A percentile compares a stretch with the other conserved stretches of the same genome.
phyloP scores from a whole-genome alignment of 2,888 invertebrate genomes.

The Epistrophe grossulariae region DNA sequence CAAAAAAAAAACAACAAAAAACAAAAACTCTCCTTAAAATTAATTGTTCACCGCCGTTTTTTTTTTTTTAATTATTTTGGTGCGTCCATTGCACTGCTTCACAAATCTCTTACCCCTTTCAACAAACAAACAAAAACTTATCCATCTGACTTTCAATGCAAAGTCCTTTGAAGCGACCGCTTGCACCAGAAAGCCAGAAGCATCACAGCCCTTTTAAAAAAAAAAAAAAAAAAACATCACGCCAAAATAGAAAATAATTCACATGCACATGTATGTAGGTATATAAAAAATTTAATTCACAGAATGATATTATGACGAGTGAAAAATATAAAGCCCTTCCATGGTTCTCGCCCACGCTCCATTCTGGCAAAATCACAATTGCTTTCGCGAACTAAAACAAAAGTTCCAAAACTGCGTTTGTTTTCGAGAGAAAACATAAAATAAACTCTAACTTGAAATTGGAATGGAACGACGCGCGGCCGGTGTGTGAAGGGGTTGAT shows the following conservation, averaged over 20 bases:
- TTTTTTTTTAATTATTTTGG: constrained; percentile 33
- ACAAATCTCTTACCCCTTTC: constrained; percentile 33
- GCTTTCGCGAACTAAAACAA: constrained; percentile 56
- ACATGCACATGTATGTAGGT: constrained; percentile 17
- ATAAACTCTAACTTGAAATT: constrained; percentile 54
- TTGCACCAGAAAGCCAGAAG: constrained; percentile 3
- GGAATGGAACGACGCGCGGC: not conserved
- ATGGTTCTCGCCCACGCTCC: not conserved
- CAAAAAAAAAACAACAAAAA: constrained; percentile 1
- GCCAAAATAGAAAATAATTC: constrained; percentile 36
- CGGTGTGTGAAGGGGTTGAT: not conserved
- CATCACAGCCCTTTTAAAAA: constrained; percentile 3
- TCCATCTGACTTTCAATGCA: constrained; percentile 55
- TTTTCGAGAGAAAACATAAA: constrained; percentile 43
- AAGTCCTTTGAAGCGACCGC: constrained; percentile 59
- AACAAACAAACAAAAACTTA: constrained; percentile 35
- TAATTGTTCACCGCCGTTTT: constrained; percentile 36
- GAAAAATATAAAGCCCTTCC: constrained; percentile 18
- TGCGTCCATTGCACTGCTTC: constrained; percentile 63
- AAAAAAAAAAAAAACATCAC: constrained; percentile 29
- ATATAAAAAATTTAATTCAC: constrained; percentile 65
- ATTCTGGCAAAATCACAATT: constrained; percentile 23
- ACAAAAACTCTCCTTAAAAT: constrained; percentile 17
- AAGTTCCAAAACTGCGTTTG: constrained; percentile 53
- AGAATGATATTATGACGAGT: constrained; percentile 52